phyloP scores from a whole-genome alignment of 2,797 vertebrate genomes.

The Siniperca obscura region DNA sequence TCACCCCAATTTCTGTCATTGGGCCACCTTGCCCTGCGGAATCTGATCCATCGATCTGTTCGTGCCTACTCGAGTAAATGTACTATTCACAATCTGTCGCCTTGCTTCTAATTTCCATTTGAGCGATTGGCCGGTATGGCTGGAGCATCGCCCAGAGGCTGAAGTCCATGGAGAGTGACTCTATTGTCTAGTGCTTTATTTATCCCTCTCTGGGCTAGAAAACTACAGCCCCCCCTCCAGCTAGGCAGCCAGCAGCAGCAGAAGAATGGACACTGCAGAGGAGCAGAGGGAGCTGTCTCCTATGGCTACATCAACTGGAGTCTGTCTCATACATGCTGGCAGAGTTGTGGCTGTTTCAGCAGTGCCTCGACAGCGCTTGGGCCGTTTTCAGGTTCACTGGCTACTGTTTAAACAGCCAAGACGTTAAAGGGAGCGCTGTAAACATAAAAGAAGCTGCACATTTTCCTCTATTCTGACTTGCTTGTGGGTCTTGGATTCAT shows the following conservation, averaged over 20 bases:
- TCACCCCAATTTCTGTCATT: constrained; percentile 60
- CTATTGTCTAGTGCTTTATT: constrained; percentile 81
- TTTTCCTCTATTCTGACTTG: constrained; percentile 9
- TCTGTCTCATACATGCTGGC: constrained; percentile 28
- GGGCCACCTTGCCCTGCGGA: constrained; percentile 43
- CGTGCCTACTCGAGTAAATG: constrained; percentile 64
- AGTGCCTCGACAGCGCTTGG: constrained; percentile 20
- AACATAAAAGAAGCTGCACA: constrained; percentile 17
- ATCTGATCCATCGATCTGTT: constrained; percentile 73
- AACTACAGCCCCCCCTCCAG: constrained; percentile 38
- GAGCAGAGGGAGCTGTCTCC: constrained; percentile 47
- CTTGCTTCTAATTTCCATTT: constrained; percentile 80
- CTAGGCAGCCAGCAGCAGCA: constrained; percentile 44
- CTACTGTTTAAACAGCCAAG: constrained; percentile 36
- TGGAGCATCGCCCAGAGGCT: constrained; percentile 78
- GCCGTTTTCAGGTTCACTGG: constrained; percentile 46
- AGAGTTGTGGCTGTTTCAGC: constrained; percentile 17
- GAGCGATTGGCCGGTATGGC: constrained; percentile 70
- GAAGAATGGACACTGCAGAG: constrained; percentile 54
- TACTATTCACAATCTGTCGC: constrained; percentile 79
- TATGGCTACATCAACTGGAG: constrained; percentile 38
- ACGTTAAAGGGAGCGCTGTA: constrained; percentile 17
- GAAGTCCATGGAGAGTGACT: constrained; percentile 74
- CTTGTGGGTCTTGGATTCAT: constrained; percentile 31
- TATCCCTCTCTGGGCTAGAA: constrained; percentile 68